Conservation (phyloP, 2,888 invertebrate genomes). For the Polyommatus icarus region DNA sequence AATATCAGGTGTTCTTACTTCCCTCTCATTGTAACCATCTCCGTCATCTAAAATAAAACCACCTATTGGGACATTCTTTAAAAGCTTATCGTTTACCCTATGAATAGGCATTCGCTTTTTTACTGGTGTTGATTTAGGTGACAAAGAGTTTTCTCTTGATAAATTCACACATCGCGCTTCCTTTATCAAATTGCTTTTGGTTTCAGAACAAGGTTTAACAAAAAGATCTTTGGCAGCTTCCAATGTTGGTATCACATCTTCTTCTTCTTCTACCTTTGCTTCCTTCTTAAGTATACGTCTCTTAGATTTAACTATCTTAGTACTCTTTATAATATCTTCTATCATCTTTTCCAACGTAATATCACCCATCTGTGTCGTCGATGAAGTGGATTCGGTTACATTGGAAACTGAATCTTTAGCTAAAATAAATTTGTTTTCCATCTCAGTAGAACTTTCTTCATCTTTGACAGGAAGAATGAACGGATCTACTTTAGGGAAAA, state of each 20-base stretch:
- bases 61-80: conserved; percentile 71
- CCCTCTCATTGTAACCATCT: conserved; percentile 74
- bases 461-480: conserved; percentile 65
- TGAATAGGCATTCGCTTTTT: conserved; percentile 62
- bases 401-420: conserved; percentile 61
- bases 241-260: conserved; percentile 58
- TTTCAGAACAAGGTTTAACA: conserved; percentile 67
- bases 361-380: conserved; percentile 78
- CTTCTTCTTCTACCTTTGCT: conserved; percentile 44
- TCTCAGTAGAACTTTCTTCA: conserved; percentile 72
- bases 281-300: conserved; percentile 60
- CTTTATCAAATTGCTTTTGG: conserved; percentile 68
- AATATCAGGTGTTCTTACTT: conserved; percentile 72
- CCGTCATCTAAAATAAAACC: conserved; percentile 73
- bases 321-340: conserved; percentile 82
- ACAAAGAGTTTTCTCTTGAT: conserved; percentile 71
- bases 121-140: conserved; percentile 64
- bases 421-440: conserved; percentile 75
- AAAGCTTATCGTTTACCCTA: conserved; percentile 62
- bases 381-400: conserved; percentile 69
- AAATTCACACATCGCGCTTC: conserved; percentile 70
- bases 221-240: conserved; percentile 65
- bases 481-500: conserved; percentile 75
- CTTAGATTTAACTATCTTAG: conserved; percentile 72
- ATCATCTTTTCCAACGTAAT: conserved; percentile 81